phyloP scores from a whole-genome alignment of 2,113 vertebrate genomes.

The Ia io region DNA sequence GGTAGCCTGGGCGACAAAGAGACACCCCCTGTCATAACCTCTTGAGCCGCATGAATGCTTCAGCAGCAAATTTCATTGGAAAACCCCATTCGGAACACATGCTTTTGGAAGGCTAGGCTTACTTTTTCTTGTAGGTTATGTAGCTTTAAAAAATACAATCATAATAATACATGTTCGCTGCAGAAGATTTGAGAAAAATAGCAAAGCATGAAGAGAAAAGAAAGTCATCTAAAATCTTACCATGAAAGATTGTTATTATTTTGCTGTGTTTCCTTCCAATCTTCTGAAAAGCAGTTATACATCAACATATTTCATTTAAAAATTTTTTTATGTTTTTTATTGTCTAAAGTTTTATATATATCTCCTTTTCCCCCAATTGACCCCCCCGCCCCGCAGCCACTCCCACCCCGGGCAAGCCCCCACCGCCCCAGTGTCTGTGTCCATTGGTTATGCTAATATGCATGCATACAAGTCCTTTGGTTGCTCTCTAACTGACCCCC shows the following conservation, averaged over 20 bases:
- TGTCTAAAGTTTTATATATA: too few species aligned
- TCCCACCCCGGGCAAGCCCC: too few species aligned
- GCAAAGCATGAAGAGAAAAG: not conserved
- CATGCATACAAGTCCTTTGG: too few species aligned
- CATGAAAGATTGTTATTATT: not conserved
- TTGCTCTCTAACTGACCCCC: too few species aligned
- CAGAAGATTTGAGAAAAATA: not conserved
- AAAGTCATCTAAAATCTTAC: not conserved
- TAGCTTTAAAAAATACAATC: not conserved
- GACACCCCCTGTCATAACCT: not conserved
- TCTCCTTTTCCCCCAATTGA: too few species aligned
- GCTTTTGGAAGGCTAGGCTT: not conserved
- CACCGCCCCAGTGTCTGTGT: too few species aligned
- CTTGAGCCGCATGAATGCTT: not conserved
- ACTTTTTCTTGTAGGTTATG: not conserved
- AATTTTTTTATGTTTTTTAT: too few species aligned
- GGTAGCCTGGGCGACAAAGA: too few species aligned
- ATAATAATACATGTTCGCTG: not conserved
- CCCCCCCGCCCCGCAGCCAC: too few species aligned
- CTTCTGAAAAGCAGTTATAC: not conserved
- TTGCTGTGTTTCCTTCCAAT: not conserved
- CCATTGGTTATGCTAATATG: too few species aligned
- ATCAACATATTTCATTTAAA: not conserved
- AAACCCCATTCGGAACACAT: not conserved
- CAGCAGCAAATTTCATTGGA: not conserved